Evolutionary conservation across 2,888 invertebrate genomes (phyloP).

Genomic region (Myathropa florea): DNA sequence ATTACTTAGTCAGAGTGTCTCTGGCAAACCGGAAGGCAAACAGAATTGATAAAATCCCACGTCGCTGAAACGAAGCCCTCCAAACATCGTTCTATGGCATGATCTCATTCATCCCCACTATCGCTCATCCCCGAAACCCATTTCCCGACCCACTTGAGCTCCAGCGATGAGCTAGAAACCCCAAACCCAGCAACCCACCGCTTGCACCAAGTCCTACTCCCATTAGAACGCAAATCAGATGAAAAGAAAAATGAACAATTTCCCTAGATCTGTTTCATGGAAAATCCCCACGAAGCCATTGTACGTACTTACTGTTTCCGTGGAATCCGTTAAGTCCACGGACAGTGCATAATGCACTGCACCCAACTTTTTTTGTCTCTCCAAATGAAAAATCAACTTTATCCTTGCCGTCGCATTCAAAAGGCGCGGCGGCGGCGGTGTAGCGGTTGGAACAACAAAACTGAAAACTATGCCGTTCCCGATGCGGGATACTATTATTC

Average conservation of each 20-base stretch:
- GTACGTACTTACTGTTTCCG: slow-evolving; percentile 27
- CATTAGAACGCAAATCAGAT: slow-evolving; percentile 35
- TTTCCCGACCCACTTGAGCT: neutral
- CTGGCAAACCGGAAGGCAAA: neutral
- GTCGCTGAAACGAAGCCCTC: neutral
- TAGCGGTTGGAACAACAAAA: neutral
- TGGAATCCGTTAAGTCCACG: slow-evolving; percentile 1
- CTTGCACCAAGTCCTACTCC: slow-evolving; percentile 19
- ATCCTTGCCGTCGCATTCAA: neutral
- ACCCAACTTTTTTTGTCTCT: slow-evolving; percentile 1
- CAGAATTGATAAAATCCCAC: neutral
- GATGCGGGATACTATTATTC: slow-evolving; percentile 54
- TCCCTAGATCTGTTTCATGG: slow-evolving; percentile 35
- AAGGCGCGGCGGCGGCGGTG: neutral
- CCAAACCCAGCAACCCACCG: slow-evolving; percentile 12
- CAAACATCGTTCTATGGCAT: too few relatives aligned
- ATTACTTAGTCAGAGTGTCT: neutral
- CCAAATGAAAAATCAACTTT: slow-evolving; percentile 24
- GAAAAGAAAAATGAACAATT: neutral
- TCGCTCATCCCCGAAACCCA: neutral
- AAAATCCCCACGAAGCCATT: slow-evolving; percentile 34
- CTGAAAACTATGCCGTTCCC: slow-evolving; percentile 21
- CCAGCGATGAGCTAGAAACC: slow-evolving; percentile 34
- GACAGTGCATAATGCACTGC: slow-evolving; percentile 6
- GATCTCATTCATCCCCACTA: neutral